phyloP scores from a whole-genome alignment of 2,888 invertebrate species.

The Oasisia sp. region DNA sequence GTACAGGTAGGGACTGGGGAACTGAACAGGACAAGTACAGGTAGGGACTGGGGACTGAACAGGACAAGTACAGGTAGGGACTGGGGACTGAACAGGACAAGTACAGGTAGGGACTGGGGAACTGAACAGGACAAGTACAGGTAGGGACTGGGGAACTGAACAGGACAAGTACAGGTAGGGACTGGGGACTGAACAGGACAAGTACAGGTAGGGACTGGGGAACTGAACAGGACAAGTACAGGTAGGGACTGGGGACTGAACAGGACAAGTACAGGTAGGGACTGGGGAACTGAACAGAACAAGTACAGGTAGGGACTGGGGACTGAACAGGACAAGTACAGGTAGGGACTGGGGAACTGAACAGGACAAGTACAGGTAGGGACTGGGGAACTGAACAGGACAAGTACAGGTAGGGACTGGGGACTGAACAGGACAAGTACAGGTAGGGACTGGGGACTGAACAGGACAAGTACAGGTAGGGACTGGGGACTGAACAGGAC shows the following conservation, averaged over 20 bases:
- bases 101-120: slow-evolving; percentile 42
- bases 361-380: slow-evolving; percentile 80
- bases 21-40: slow-evolving; percentile 86
- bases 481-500: slow-evolving; percentile 78
- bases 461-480: slow-evolving; percentile 80
- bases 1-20: slow-evolving; percentile 42
- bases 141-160: not conserved
- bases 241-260: not conserved
- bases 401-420: slow-evolving; percentile 69
- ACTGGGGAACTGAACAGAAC: slow-evolving; percentile 79
- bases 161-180: slow-evolving; percentile 79
- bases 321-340: slow-evolving; percentile 85
- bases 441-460: not conserved
- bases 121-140: slow-evolving; percentile 86
- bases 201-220: slow-evolving; percentile 63
- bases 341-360: not conserved
- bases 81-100: slow-evolving; percentile 85
- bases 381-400: slow-evolving; percentile 78
- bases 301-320: slow-evolving; percentile 68
- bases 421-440: slow-evolving; percentile 85
- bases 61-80: slow-evolving; percentile 77
- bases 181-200: slow-evolving; percentile 81
- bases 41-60: slow-evolving; percentile 63
- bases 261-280: slow-evolving; percentile 79
- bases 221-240: slow-evolving; percentile 86